phyloP scores from a whole-genome alignment of 2,113 vertebrate genomes.

The Gymnobelideus leadbeateri region DNA sequence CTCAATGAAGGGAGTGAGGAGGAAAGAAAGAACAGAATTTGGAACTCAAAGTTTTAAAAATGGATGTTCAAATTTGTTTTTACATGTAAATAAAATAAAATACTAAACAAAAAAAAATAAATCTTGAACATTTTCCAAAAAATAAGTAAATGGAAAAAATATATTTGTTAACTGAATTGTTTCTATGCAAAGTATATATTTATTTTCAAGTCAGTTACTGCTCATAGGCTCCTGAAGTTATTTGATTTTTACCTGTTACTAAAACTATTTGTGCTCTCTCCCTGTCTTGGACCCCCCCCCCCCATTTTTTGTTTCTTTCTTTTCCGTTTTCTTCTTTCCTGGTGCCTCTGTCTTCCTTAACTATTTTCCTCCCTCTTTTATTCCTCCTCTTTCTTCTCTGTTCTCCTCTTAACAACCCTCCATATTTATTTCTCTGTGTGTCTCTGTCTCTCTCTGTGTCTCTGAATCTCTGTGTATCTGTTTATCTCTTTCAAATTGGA shows the following conservation, averaged over 20 bases:
- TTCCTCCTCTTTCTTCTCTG: background rate
- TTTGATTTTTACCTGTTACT: background rate
- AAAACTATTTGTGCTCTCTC: background rate
- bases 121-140: too few species aligned
- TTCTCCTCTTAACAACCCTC: background rate
- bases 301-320: background rate
- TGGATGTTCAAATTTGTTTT: too few species aligned
- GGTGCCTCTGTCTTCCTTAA: too few species aligned
- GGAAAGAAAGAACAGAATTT: too few species aligned
- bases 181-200: background rate
- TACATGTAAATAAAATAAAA: too few species aligned
- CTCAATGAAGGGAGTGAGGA: too few species aligned
- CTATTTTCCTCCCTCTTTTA: background rate
- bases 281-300: background rate
- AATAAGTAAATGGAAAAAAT: too few species aligned
- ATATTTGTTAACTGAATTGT: background rate
- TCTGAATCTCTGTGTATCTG: conserved; percentile 1
- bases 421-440: background rate
- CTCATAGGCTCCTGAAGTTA: background rate
- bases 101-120: too few species aligned
- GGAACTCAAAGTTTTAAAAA: too few species aligned
- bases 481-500: background rate
- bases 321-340: background rate
- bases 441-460: conserved; percentile 11
- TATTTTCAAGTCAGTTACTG: background rate